phyloP scores from a whole-genome alignment of 2,888 invertebrate genomes.

The Melanophora roralis region DNA sequence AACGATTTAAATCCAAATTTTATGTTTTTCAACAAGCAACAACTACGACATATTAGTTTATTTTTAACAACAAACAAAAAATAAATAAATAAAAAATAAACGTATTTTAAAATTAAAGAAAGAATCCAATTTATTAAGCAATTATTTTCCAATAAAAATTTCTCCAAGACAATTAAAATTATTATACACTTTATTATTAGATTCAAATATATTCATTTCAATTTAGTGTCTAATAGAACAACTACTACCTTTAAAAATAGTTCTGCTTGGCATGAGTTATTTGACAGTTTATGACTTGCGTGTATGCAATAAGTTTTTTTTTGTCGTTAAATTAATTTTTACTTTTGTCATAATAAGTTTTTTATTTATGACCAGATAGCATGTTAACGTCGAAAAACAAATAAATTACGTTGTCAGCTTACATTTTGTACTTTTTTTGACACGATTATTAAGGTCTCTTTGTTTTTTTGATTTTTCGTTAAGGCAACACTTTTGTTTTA shows the following conservation, averaged over 20 bases:
- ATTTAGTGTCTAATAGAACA: constrained; percentile 1
- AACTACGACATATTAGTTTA: too few relatives aligned
- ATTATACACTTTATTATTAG: constrained; percentile 31
- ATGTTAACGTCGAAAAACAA: constrained; percentile 43
- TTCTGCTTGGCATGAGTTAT: constrained; percentile 35
- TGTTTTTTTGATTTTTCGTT: constrained; percentile 20
- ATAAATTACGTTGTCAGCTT: constrained; percentile 38
- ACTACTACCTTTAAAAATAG: not conserved
- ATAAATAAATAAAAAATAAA: too few relatives aligned
- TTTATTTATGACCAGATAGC: constrained; percentile 47
- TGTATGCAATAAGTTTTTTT: constrained; percentile 31
- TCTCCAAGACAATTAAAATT: not conserved
- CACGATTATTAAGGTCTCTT: constrained; percentile 33
- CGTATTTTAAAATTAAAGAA: too few relatives aligned
- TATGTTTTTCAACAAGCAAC: too few relatives aligned
- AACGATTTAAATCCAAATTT: too few relatives aligned
- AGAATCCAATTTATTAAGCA: too few relatives aligned
- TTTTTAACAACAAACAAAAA: too few relatives aligned
- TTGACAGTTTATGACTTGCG: constrained; percentile 41
- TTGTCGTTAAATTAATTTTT: not conserved
- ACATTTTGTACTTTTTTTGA: constrained; percentile 34
- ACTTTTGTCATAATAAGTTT: constrained; percentile 8
- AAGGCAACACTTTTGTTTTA: not conserved
- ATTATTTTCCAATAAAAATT: too few relatives aligned
- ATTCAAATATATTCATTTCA: not conserved